phyloP scores from a whole-genome alignment of 2,888 invertebrate genomes.

The Oxyteleia sp. region DNA sequence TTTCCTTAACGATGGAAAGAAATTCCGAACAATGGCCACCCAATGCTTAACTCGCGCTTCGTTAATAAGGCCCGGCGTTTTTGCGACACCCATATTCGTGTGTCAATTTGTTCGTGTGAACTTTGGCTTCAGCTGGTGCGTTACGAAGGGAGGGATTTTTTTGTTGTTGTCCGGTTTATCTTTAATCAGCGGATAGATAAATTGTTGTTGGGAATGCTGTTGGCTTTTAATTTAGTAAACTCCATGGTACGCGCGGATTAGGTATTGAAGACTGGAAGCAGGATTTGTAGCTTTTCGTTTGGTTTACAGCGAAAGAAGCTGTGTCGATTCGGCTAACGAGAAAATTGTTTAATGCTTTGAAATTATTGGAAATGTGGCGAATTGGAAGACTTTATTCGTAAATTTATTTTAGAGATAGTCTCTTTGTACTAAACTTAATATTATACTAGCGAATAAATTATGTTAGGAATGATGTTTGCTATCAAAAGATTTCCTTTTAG shows the following conservation, averaged over 20 bases:
- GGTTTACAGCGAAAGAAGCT: neutral
- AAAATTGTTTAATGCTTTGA: neutral
- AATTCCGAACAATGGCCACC: constrained; percentile 55
- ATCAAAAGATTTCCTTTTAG: too few relatives aligned
- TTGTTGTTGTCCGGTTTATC: neutral
- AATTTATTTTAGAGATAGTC: too few relatives aligned
- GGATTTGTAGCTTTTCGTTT: neutral
- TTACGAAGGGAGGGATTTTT: neutral
- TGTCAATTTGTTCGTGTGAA: constrained; percentile 53
- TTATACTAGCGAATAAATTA: too few relatives aligned
- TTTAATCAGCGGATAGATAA: neutral
- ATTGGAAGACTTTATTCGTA: too few relatives aligned
- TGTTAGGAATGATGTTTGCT: too few relatives aligned
- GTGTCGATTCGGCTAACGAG: neutral
- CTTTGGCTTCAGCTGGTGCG: neutral
- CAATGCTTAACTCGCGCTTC: constrained; percentile 42
- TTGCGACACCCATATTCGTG: constrained; percentile 46
- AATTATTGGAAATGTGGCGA: too few relatives aligned
- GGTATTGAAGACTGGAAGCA: neutral
- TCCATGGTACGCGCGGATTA: neutral
- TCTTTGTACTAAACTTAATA: too few relatives aligned
- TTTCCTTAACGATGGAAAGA: constrained; percentile 62
- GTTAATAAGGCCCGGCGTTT: constrained; percentile 47
- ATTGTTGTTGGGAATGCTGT: neutral
- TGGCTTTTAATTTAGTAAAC: neutral